Evolutionary conservation across 2,888 invertebrate genomes (phyloP).

Genomic region (Drosophila hawaiiensis): DNA sequence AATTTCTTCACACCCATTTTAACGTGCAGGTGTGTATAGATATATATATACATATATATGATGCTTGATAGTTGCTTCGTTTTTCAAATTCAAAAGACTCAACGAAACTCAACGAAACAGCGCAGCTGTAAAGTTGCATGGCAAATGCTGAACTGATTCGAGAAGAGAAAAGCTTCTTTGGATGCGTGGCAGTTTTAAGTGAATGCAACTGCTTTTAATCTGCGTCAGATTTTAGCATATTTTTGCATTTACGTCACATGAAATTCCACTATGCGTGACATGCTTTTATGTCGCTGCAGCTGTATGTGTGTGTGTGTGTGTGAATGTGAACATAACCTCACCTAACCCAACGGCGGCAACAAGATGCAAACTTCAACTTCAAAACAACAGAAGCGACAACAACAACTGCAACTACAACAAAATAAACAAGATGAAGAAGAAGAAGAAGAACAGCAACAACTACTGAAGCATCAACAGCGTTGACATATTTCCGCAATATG

Average conservation of each 20-base stretch:
- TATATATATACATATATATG: too few species aligned
- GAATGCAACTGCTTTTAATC: constrained; percentile 59
- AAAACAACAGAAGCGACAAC: constrained; percentile 49
- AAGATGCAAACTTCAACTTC: constrained; percentile 75
- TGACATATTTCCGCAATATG: constrained; percentile 78
- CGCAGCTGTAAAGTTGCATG: neutral
- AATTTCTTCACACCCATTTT: neutral
- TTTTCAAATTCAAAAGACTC: constrained; percentile 14
- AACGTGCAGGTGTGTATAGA: neutral
- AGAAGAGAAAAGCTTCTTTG: constrained; percentile 18
- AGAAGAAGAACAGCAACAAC: constrained; percentile 18
- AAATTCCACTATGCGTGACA: constrained; percentile 76
- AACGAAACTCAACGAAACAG: constrained; percentile 11
- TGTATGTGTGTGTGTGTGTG: constrained; percentile 25
- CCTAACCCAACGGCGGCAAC: constrained; percentile 57
- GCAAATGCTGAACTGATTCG: constrained; percentile 12
- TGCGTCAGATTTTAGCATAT: constrained; percentile 69
- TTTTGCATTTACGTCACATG: constrained; percentile 78
- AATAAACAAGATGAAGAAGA: constrained; percentile 18
- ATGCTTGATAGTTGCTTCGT: constrained; percentile 18
- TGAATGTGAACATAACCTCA: constrained; percentile 63
- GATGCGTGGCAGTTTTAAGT: constrained; percentile 29
- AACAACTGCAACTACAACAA: constrained; percentile 12
- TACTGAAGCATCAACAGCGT: constrained; percentile 42
- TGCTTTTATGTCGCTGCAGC: constrained; percentile 59